Base-by-base conservation (phyloP, 2,797 vertebrate genomes). In the Smutsia gigantea region DNA sequence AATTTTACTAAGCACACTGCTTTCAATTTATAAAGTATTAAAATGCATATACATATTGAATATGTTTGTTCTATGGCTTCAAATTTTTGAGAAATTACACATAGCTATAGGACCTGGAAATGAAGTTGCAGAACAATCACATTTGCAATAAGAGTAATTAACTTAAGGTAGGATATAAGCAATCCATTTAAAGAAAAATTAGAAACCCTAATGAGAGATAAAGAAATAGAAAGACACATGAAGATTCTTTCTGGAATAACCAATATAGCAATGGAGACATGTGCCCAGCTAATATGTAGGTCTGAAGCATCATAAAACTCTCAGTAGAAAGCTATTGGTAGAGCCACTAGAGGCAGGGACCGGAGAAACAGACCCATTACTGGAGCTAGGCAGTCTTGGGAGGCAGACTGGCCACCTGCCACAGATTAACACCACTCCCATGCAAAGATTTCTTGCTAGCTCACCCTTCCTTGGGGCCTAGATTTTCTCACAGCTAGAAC, bases 151-250 rank as follows among this genome's bases (percentile, higher is more conserved):
- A 90, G 39, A 82, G 37, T 82, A 90, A 87, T 81, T 79, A 90
- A 89, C 59, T 83, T 93, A 57, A 63, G 84, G 66, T 29, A 81
- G 78, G 42, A 81, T n/a, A 81, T 57, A 85, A 92, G 88, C 31
- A 74, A 94, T 61, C 69, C 79, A 63, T 75, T 84, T 87, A 77
- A 71, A 87, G 18, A 83, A 94, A 46, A 93, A 59, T 51, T 63
- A 66, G 59, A 59, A 86, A 74, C 37, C n/a, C 46, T 49, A 71
- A 77, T 63, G 68, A 46, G 66, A 95, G 75, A 86, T 53, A 63
- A 71, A 87, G 74, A 46, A 2, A 53, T 17, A 68, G 51, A 88
- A 46, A 74, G 64, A 81, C 2, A 27, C 2, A 57, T 18, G 39
- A 93, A 18, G 31, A 51, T 42, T 90, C 69, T 57, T 23, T n/a